Percentiles rank a stretch among this genome's conserved stretches.
phyloP scores from a whole-genome alignment of 2,113 vertebrate genomes.

The Erythrolamprus reginae region DNA sequence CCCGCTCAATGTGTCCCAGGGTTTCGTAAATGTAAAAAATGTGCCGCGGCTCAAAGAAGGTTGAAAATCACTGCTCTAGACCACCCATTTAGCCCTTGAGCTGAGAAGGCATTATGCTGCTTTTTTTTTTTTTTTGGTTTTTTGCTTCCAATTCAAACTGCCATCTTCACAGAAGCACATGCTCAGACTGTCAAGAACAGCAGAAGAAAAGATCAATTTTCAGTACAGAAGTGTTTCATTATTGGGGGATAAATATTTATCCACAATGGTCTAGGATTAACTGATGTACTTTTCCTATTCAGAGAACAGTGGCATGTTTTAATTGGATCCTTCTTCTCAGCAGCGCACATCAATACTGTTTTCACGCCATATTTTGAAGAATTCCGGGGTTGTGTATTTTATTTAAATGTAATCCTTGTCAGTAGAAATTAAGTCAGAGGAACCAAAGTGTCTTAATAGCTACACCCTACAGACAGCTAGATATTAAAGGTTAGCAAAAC shows the following conservation, averaged over 20 bases:
- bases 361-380: constrained; percentile 19
- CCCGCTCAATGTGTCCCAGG: no score
- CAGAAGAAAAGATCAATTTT: not conserved
- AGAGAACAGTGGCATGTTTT: constrained; percentile 37
- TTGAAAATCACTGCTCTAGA: no score
- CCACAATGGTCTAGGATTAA: constrained; percentile 27
- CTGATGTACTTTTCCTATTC: constrained; percentile 29
- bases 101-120: no score
- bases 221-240: constrained; percentile 18
- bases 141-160: not conserved
- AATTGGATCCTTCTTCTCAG: constrained; percentile 31
- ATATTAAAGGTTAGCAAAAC: constrained; percentile 9
- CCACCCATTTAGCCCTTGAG: not conserved
- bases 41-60: no score
- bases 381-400: constrained; percentile 35
- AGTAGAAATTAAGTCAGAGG: constrained; percentile 30
- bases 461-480: not conserved
- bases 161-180: not conserved
- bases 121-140: no score
- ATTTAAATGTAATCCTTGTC: constrained; percentile 43
- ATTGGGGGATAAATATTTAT: constrained; percentile 44
- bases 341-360: constrained; percentile 15
- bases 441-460: not conserved
- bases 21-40: no score
- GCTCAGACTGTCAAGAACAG: not conserved